Conservation (phyloP, 2,113 vertebrate genomes). For the Australoheros scitulus region DNA sequence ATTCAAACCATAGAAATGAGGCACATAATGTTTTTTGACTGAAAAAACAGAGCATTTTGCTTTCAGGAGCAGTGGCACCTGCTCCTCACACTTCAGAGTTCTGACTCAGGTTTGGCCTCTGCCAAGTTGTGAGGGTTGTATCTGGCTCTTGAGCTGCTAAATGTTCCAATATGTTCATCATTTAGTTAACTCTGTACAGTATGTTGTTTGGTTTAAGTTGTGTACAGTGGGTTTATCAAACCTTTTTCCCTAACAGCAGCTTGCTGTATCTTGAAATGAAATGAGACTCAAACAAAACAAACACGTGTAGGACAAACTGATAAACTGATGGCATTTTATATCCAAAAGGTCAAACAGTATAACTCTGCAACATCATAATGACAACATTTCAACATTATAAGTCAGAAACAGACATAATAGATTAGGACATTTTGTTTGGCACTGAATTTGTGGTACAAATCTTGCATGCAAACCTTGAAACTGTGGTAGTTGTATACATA, state of each 20-base stretch:
- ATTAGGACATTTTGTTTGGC: not conserved
- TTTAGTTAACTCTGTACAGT: not conserved
- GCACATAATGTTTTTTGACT: not conserved
- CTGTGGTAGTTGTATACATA: no score
- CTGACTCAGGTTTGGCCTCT: not conserved
- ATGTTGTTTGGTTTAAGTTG: not conserved
- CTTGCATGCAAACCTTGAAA: no score
- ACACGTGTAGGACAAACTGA: not conserved
- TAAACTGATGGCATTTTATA: not conserved
- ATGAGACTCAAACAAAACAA: not conserved
- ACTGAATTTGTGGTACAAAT: not conserved
- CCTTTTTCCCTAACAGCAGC: not conserved
- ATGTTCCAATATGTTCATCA: not conserved
- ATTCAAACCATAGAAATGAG: not conserved
- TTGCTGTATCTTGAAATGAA: not conserved
- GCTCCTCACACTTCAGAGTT: not conserved
- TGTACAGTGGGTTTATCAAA: no score
- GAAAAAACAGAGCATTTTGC: not conserved
- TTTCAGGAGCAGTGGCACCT: not conserved
- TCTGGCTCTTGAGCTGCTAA: not conserved
- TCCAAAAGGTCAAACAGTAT: not conserved
- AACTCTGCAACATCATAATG: not conserved
- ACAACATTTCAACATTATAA: not conserved
- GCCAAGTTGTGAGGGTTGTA: not conserved
- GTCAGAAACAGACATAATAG: not conserved